Base-by-base conservation (phyloP, 2,888 invertebrate genomes). In the Callinectes sapidus region DNA sequence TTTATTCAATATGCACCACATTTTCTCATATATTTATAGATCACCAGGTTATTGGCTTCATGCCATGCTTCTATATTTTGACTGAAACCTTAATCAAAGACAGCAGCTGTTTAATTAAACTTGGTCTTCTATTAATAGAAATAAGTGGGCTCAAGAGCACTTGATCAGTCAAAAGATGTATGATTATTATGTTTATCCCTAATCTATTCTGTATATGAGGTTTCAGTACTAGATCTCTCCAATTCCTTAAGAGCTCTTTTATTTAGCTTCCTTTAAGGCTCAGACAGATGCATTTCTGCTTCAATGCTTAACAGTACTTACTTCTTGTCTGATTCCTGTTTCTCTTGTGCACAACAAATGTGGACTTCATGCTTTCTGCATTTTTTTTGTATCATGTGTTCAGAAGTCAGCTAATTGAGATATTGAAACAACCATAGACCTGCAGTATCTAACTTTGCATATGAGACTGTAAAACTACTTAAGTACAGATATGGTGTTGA, bases 211-310 rank as follows among this genome's bases (percentile, higher is more conserved):
- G 28, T 23, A 8, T 2, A 77, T 28, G 71, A 77, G 71, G n/a
- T 77, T n/a, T 77, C 71, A 28, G 71, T 77, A n/a, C 71, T 28
- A 28, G 28, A 13, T 2, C 5, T 32, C 1, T 77, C 28, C 3
- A 28, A 23, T 2, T 18, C 2, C 61, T 18, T 5, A 23, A 23
- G 61, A 77, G 71, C 71, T 28, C 71, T 13, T 61, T 77, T n/a
- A 28, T 77, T n/a, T 77, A 32, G 28, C 61, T 28, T 28, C 28
- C 28, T n/a, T n/a, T 77, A n/a, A 77, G 28, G 28, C 13, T n/a
- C 71, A 77, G 71, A 77, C 71, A 77, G 71, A 77, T 77, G 71
- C n/a, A 28, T n/a, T 77, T 77, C 71, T 77, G 71, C 71, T 77
- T n/a, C n/a, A 77, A 28, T n/a, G n/a, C 32, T 61, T 77, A 77